Evolutionary conservation across 1,140 invertebrate genomes (phyloP).

Genomic region (Drosophila asahinai): DNA sequence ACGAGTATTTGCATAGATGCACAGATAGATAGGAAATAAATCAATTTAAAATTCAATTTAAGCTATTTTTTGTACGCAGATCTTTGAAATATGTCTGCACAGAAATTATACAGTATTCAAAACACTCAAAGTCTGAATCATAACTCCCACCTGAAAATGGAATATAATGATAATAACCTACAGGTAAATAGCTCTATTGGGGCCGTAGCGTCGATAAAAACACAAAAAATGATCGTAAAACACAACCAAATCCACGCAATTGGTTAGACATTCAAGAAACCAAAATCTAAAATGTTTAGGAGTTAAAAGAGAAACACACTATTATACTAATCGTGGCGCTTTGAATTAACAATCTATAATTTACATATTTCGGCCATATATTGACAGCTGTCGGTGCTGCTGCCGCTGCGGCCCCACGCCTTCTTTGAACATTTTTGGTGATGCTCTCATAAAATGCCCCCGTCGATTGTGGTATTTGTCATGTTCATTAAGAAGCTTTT

Average conservation of each 20-base stretch:
- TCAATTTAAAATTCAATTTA: too few relatives aligned
- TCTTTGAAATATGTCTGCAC: neutral
- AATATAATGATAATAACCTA: conserved; percentile 31
- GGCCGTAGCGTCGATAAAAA: conserved; percentile 55
- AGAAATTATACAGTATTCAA: conserved; percentile 5
- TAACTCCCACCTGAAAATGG: conserved; percentile 27
- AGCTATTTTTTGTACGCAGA: too few relatives aligned
- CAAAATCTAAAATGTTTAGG: conserved; percentile 48
- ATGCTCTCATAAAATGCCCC: conserved; percentile 59
- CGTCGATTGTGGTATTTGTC: conserved; percentile 35
- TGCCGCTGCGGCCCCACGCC: conserved; percentile 43
- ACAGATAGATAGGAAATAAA: too few relatives aligned
- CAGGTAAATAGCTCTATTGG: conserved; percentile 49
- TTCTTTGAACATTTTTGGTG: conserved; percentile 45
- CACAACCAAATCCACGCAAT: conserved; percentile 30
- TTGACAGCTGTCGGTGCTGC: conserved; percentile 36
- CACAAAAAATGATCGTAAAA: conserved; percentile 38
- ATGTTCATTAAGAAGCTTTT: conserved; percentile 61
- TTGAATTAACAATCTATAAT: conserved; percentile 54
- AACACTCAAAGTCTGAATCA: conserved; percentile 42
- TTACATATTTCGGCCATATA: conserved; percentile 60
- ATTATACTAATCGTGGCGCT: conserved; percentile 64
- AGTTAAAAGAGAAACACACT: conserved; percentile 52
- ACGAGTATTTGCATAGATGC: too few relatives aligned
- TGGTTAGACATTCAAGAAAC: conserved; percentile 36